Base-by-base conservation (phyloP, 1,140 invertebrate species). In the Melitaea cinxia region DNA sequence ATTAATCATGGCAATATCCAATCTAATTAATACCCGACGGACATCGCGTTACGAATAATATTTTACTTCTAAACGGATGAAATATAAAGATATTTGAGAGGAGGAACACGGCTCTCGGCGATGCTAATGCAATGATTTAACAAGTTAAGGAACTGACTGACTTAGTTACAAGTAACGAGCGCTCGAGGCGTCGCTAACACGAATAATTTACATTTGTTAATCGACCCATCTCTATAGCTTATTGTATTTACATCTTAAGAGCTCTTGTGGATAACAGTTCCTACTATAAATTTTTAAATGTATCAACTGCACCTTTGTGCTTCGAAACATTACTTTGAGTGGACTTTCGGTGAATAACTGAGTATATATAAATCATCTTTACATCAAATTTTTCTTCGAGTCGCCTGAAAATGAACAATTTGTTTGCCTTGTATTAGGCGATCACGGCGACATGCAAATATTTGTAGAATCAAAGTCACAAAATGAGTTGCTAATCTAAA, bases 131-230 rank as follows among this genome's bases (percentile, higher is more conserved):
- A 39, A 49, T 60, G 64, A 60, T 60, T 66, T 58, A 66, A 55
- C 49, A 50, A 66, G 64, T 66, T 66, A 55, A 35, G 64, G 64
- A 55, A 55, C 56, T 54, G 52, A 63, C 60, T 55, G 39, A 66
- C 57, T 60, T 60, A 35, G 64, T 60, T 66, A 65, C 45, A 52
- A 21, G 19, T 60, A 66, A 59, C 56, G 60, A 53, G 50, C 26
- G 64, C 64, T 39, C n/a, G 26, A 45, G 64, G 64, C 64, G 56
- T 53, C 50, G 56, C 49, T 35, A 30, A 55, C 57, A 35, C 57
- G 50, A 19, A 53, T 45, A 37, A 66, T 66, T 66, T 60, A 66
- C 56, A 60, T 66, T 60, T 30, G 37, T 42, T 66, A 66, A 66
- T 66, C 50, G 56, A 54, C 53, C 33, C 37, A 59, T 65, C 49